phyloP scores from a whole-genome alignment of 2,797 vertebrate genomes.

The Gallinago nigripennis region DNA sequence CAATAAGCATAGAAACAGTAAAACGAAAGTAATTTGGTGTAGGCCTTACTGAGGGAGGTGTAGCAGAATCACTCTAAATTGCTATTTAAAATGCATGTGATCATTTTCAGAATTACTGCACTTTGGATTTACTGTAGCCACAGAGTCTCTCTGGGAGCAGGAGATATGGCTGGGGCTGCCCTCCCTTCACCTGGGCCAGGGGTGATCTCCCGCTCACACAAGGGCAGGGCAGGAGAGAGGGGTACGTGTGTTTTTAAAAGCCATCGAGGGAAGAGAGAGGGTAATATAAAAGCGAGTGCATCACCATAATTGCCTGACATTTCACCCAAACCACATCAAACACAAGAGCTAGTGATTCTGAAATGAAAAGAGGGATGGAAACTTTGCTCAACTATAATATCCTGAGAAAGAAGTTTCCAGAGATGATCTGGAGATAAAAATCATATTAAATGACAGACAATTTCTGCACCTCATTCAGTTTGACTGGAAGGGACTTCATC shows the following conservation, averaged over 20 bases:
- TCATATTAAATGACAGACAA: fast-evolving
- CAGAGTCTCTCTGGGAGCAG: neutral
- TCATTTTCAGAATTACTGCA: neutral
- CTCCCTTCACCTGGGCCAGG: neutral
- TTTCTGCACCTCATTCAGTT: neutral
- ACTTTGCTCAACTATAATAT: neutral
- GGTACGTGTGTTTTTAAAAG: neutral
- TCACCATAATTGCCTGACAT: neutral
- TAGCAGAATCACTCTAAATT: neutral
- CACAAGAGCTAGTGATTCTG: neutral
- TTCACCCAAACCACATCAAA: neutral
- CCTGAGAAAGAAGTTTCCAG: neutral
- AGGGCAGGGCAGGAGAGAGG: neutral
- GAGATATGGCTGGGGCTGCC: neutral
- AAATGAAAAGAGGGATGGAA: neutral
- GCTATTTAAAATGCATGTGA: neutral
- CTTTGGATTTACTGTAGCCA: neutral
- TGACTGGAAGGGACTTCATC: neutral
- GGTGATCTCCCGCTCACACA: neutral
- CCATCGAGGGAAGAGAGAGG: neutral
- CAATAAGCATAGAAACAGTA: conserved; percentile 21
- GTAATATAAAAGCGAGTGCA: neutral
- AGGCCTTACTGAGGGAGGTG: neutral
- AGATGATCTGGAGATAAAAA: neutral
- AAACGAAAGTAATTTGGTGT: neutral